Percentiles rank a stretch among this genome's conserved stretches.
Evolutionary conservation across 1,140 invertebrate species (phyloP).

Genomic region (Drosophila lacertosa): DNA sequence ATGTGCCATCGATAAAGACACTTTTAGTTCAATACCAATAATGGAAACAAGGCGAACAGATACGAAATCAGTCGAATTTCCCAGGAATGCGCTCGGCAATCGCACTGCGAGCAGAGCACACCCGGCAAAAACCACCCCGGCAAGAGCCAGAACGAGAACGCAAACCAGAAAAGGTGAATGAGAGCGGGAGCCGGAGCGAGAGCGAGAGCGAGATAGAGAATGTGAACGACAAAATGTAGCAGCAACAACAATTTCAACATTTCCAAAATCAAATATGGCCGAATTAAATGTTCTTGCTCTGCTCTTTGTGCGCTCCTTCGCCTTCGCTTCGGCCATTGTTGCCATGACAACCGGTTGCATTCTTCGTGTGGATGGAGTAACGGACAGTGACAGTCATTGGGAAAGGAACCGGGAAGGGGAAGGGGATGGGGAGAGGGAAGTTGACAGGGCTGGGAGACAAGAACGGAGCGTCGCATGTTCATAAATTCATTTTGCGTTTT

Average conservation of each 20-base stretch:
- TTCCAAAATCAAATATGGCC: constrained; percentile 83
- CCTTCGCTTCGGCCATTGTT: constrained; percentile 78
- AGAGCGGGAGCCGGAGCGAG: constrained; percentile 2
- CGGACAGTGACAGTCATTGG: background rate
- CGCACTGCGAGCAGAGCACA: constrained; percentile 42
- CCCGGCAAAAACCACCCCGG: constrained; percentile 44
- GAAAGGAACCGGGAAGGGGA: too few relatives aligned
- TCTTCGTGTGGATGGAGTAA: background rate
- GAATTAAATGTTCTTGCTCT: constrained; percentile 75
- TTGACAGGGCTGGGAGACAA: constrained; percentile 10
- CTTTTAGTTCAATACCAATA: constrained; percentile 31
- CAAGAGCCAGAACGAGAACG: constrained; percentile 36
- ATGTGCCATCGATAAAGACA: constrained; percentile 9
- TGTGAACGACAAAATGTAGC: constrained; percentile 49
- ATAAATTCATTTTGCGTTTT: constrained; percentile 71
- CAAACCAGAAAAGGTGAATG: constrained; percentile 15
- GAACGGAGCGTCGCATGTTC: constrained; percentile 55
- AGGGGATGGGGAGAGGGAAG: constrained; percentile 15
- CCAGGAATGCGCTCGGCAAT: constrained; percentile 43
- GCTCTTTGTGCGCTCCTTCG: constrained; percentile 72
- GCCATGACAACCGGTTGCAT: constrained; percentile 64
- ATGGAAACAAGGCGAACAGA: constrained; percentile 43
- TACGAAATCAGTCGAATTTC: constrained; percentile 26
- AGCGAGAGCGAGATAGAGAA: constrained; percentile 20
- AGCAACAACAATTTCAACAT: constrained; percentile 58